A percentile compares a stretch with the other conserved stretches of the same genome.
Evolutionary conservation across 2,797 vertebrate species (phyloP).

Genomic region (Scomberomorus guttatus): DNA sequence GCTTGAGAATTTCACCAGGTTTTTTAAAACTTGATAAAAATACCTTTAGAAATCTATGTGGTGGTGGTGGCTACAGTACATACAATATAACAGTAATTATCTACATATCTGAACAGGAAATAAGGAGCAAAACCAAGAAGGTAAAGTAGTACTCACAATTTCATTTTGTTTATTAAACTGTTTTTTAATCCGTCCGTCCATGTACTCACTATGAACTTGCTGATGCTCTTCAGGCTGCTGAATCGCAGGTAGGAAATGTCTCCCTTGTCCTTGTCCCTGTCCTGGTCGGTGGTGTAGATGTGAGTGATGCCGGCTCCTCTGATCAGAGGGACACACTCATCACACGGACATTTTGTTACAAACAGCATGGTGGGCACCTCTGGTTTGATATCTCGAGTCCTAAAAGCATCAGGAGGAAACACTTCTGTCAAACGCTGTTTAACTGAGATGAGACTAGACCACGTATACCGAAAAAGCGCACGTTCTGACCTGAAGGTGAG

Average conservation of each 20-base stretch:
- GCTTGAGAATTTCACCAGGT: background rate
- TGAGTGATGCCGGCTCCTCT: constrained; percentile 93
- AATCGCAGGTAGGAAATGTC: constrained; percentile 97
- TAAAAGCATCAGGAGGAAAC: constrained; percentile 63
- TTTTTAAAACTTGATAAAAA: background rate
- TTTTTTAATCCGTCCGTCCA: background rate
- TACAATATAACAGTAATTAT: too few species aligned
- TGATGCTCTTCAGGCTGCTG: constrained; percentile 85
- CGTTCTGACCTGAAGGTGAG: constrained; percentile 92
- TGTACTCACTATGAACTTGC: constrained; percentile 91
- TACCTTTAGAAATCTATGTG: too few species aligned
- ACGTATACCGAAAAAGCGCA: too few species aligned
- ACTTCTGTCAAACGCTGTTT: background rate
- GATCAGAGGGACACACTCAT: constrained; percentile 96
- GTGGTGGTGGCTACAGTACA: too few species aligned
- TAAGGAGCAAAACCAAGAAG: too few species aligned
- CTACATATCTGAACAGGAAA: too few species aligned
- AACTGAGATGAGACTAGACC: too few species aligned
- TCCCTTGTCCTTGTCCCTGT: constrained; percentile 92
- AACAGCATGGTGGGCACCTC: constrained; percentile 93
- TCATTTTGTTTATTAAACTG: too few species aligned
- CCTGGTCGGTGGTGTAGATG: constrained; percentile 93
- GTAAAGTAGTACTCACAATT: too few species aligned
- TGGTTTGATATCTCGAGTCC: constrained; percentile 89
- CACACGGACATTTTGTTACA: constrained; percentile 96